Percentiles rank a stretch among this genome's conserved stretches.
Conservation (phyloP, 2,113 vertebrate genomes). For the Oenanthe melanoleuca region DNA sequence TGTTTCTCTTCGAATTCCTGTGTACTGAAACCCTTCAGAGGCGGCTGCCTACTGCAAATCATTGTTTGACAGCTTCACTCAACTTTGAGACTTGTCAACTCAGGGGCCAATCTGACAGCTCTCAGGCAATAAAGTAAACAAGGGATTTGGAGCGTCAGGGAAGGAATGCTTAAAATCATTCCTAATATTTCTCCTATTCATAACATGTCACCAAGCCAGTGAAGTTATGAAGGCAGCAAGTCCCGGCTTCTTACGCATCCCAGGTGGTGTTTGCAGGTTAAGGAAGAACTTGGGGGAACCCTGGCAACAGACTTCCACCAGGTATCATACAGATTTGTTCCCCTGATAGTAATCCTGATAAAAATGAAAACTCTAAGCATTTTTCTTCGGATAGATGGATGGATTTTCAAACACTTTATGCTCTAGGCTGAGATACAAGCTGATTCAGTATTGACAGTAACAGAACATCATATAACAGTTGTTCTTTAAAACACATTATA, state of each 20-base stretch:
- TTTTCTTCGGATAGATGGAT: background rate
- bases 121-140: conserved; percentile 79
- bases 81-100: conserved; percentile 64
- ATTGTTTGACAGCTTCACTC: conserved; percentile 77
- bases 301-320: background rate
- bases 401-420: background rate
- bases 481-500: background rate
- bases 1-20: conserved; percentile 70
- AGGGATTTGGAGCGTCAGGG: conserved; percentile 67
- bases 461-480: background rate
- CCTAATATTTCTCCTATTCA: conserved; percentile 74
- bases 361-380: background rate
- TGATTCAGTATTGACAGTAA: background rate
- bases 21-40: conserved; percentile 65
- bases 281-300: background rate
- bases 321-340: background rate
- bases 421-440: background rate
- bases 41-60: conserved; percentile 74
- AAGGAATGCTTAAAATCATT: conserved; percentile 76
- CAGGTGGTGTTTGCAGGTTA: background rate
- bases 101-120: conserved; percentile 65
- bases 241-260: conserved; percentile 51
- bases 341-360: background rate
- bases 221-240: conserved; percentile 40
- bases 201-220: conserved; percentile 70